These are phyloP conservation scores for Saxidomus purpurata DNA, from an alignment of 1,140 invertebrate species.

Conservation along the genomic window DNA sequence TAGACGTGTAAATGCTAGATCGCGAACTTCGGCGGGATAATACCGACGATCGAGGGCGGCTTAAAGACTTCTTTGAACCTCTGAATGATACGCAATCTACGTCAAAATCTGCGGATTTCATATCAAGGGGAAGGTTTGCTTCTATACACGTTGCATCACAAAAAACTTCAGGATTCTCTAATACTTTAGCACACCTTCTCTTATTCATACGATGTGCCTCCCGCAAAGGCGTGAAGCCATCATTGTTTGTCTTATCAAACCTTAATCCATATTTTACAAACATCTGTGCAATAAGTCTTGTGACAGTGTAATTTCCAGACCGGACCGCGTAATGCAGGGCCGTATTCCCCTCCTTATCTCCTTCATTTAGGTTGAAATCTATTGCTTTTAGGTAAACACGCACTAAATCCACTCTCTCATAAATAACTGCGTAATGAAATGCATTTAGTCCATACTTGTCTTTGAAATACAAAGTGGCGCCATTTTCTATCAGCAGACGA, in stretches of 20 bases:
- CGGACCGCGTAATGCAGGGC: slow-evolving; percentile 82
- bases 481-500: slow-evolving; percentile 80
- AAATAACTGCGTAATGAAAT: slow-evolving; percentile 83
- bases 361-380: slow-evolving; percentile 80
- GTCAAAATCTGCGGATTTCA: neutral
- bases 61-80: slow-evolving; percentile 28
- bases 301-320: slow-evolving; percentile 72
- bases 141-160: slow-evolving; percentile 22
- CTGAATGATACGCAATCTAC: neutral
- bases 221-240: slow-evolving; percentile 71
- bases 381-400: slow-evolving; percentile 79
- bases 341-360: slow-evolving; percentile 79
- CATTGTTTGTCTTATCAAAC: slow-evolving; percentile 72
- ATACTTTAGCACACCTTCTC: slow-evolving; percentile 50
- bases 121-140: slow-evolving; percentile 45
- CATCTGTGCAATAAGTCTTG: slow-evolving; percentile 70
- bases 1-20: slow-evolving; percentile 25
- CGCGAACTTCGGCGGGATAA: slow-evolving; percentile 12
- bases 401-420: slow-evolving; percentile 74
- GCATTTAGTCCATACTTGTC: slow-evolving; percentile 81
- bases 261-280: slow-evolving; percentile 71
- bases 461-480: slow-evolving; percentile 71
- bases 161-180: slow-evolving; percentile 37
- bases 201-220: slow-evolving; percentile 68
- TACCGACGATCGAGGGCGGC: slow-evolving; percentile 32